phyloP scores from a whole-genome alignment of 2,888 invertebrate genomes.

The Ichneumoninae sp. region DNA sequence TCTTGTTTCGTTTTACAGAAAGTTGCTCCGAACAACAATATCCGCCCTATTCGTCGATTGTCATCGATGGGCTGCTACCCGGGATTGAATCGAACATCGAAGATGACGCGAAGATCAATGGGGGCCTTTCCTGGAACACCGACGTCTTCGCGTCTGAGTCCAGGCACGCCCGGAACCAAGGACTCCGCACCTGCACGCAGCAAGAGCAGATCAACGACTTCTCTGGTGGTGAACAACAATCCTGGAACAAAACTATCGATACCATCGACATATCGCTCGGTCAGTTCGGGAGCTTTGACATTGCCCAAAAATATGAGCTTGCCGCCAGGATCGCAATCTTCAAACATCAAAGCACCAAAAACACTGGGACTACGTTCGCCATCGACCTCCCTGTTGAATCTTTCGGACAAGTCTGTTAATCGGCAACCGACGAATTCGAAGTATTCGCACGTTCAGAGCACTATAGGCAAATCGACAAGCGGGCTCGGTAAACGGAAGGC shows the following conservation, averaged over 20 bases:
- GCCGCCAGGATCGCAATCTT: background rate
- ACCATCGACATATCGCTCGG: conserved; percentile 44
- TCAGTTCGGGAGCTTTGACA: conserved; percentile 47
- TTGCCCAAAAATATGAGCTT: conserved; percentile 49
- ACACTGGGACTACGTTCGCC: conserved; percentile 32
- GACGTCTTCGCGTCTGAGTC: conserved; percentile 68
- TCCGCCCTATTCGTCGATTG: conserved; percentile 67
- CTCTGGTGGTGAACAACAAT: conserved; percentile 12
- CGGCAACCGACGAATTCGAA: conserved; percentile 68
- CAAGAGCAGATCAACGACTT: conserved; percentile 34
- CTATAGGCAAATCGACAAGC: conserved; percentile 69
- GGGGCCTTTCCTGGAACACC: conserved; percentile 67
- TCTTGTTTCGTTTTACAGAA: conserved; percentile 56
- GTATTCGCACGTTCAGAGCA: conserved; percentile 73
- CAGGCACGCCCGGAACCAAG: conserved; percentile 40
- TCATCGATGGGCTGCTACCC: conserved; percentile 62
- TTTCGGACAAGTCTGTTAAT: conserved; percentile 22
- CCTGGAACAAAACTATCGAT: conserved; percentile 35
- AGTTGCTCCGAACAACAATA: conserved; percentile 40
- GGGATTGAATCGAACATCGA: conserved; percentile 54
- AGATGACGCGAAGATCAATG: conserved; percentile 57
- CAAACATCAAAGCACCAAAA: conserved; percentile 28
- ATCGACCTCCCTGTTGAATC: conserved; percentile 25
- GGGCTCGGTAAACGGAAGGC: conserved; percentile 61
- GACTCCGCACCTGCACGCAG: conserved; percentile 3